phyloP scores from a whole-genome alignment of 2,797 vertebrate species.

The Melanotaenia pygmaea region DNA sequence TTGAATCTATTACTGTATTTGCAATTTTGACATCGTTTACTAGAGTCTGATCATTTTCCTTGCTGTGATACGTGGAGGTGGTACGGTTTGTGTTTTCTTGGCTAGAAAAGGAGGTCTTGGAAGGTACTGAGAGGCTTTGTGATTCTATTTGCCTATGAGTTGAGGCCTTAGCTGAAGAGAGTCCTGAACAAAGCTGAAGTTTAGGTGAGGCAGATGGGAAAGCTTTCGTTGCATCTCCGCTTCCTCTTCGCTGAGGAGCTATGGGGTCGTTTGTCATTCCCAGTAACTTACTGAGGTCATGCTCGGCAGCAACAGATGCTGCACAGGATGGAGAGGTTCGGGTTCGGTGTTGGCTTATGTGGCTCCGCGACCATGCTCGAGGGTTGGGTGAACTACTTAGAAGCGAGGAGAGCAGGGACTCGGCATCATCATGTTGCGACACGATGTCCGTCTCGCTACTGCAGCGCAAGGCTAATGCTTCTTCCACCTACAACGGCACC shows the following conservation, averaged over 20 bases:
- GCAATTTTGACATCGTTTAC: not conserved
- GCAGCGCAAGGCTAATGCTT: constrained; percentile 81
- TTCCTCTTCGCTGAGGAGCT: constrained; percentile 24
- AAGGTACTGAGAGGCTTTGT: constrained; percentile 1
- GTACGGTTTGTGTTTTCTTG: no score
- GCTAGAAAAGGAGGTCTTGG: not conserved
- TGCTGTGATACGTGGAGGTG: not conserved
- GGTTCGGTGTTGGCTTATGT: constrained; percentile 79
- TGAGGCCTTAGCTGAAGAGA: not conserved
- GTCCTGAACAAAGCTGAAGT: not conserved
- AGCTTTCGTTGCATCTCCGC: not conserved
- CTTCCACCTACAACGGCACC: constrained; percentile 51
- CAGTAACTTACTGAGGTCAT: constrained; percentile 83
- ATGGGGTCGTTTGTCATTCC: constrained; percentile 61
- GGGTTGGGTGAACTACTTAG: constrained; percentile 64
- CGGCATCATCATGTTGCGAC: constrained; percentile 65
- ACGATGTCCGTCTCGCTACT: constrained; percentile 89
- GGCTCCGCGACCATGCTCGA: constrained; percentile 71
- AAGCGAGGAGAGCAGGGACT: constrained; percentile 51
- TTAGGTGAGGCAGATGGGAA: constrained; percentile 4
- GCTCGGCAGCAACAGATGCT: constrained; percentile 69
- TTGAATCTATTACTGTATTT: not conserved
- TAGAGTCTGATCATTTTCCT: not conserved
- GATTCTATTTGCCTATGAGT: not conserved
- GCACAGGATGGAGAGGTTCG: constrained; percentile 68